Evolutionary conservation across 2,797 vertebrate genomes (phyloP).

Genomic region (Crocodylus rhombifer): DNA sequence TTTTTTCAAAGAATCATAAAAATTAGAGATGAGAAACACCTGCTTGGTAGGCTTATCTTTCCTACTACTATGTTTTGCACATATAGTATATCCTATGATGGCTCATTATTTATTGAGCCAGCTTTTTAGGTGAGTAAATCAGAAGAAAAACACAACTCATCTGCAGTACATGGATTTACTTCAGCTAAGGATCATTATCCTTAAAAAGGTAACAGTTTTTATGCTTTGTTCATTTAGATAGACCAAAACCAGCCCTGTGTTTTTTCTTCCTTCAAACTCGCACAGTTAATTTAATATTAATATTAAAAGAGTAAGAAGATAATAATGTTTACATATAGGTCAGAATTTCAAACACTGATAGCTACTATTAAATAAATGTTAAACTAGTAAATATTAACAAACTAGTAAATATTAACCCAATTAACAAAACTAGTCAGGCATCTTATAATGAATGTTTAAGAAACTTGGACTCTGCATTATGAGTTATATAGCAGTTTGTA

Average conservation of each 20-base stretch:
- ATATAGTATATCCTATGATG: background rate
- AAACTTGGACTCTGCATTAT: background rate
- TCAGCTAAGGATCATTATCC: background rate
- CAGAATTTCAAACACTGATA: background rate
- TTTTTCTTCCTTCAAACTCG: too few species aligned
- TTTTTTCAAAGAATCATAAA: constrained; percentile 18
- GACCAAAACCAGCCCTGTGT: background rate
- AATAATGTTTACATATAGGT: background rate
- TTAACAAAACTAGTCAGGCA: background rate
- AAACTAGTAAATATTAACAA: background rate
- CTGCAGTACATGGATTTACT: fast-evolving
- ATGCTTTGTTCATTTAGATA: background rate
- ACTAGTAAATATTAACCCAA: background rate
- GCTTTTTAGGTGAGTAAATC: background rate
- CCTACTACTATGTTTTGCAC: background rate
- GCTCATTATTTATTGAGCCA: constrained; percentile 24
- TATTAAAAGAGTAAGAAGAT: background rate
- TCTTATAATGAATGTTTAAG: background rate
- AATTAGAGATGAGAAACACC: constrained; percentile 26
- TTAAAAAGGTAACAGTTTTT: background rate
- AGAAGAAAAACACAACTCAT: background rate
- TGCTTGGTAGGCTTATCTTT: constrained; percentile 49
- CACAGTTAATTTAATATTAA: background rate
- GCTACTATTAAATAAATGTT: background rate
- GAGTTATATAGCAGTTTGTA: background rate